These are phyloP conservation scores for Columba janthina DNA, from an alignment of 2,113 vertebrate species.

Conservation along the genomic window DNA sequence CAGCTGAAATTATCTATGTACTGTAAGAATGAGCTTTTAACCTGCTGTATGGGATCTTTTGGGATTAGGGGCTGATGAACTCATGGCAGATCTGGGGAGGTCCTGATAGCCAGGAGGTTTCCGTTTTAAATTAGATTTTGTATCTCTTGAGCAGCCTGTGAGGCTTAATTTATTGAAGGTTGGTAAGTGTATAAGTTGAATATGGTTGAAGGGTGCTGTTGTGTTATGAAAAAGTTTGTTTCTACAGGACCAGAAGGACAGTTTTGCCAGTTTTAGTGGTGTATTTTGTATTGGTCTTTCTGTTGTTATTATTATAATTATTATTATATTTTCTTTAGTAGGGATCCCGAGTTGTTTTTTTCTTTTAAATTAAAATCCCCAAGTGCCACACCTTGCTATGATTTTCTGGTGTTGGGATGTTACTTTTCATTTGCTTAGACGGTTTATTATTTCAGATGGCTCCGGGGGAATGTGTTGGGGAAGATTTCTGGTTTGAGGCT, in stretches of 20 bases:
- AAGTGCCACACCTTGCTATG: not conserved
- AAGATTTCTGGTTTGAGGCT: not conserved
- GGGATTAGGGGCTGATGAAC: not conserved
- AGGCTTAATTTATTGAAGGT: not conserved
- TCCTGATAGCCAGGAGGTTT: not conserved
- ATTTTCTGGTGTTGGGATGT: not conserved
- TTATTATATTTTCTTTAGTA: not conserved
- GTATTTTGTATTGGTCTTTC: not conserved
- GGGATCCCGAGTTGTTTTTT: not conserved
- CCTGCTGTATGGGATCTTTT: not conserved
- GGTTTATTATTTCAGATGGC: not conserved
- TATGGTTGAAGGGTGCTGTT: not conserved
- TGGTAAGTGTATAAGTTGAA: not conserved
- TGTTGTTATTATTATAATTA: too few species aligned
- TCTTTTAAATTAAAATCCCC: not conserved
- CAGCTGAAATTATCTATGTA: not conserved
- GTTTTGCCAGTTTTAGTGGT: not conserved
- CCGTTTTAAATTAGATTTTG: not conserved
- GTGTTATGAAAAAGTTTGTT: not conserved
- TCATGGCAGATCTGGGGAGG: not conserved
- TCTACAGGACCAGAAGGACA: not conserved
- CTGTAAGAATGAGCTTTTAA: not conserved
- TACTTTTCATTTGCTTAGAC: not conserved
- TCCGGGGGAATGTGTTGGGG: not conserved
- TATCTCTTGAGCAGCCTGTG: not conserved